Evolutionary conservation across 1,140 invertebrate genomes (phyloP).

Genomic region (Nasonia giraulti): DNA sequence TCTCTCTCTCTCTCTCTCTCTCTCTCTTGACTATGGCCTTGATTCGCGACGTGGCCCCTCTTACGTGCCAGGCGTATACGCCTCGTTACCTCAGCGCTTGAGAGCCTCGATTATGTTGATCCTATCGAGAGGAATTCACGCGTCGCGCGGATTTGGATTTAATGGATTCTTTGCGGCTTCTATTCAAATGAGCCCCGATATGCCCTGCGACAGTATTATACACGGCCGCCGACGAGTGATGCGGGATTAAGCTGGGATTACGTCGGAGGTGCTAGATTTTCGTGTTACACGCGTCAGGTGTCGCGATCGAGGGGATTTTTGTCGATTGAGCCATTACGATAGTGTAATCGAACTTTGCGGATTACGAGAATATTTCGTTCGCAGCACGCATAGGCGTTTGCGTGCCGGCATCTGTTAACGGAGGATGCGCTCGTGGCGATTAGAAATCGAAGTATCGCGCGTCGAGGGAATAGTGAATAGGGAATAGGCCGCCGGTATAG

Average conservation of each 20-base stretch:
- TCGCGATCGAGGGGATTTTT: too few species aligned
- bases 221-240: neutral
- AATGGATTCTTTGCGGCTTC: neutral
- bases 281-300: too few species aligned
- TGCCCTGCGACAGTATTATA: neutral
- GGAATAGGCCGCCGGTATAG: slow-evolving; percentile 5
- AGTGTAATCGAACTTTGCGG: too few species aligned
- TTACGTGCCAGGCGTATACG: neutral
- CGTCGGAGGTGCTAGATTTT: too few species aligned
- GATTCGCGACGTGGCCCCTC: neutral
- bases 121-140: neutral
- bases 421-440: neutral
- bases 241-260: too few species aligned
- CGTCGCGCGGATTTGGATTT: neutral
- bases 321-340: too few species aligned
- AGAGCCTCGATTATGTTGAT: neutral
- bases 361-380: too few species aligned
- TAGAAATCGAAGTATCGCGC: slow-evolving; percentile 32
- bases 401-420: slow-evolving; percentile 33
- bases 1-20: too few species aligned
- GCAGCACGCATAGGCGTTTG: neutral
- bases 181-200: neutral
- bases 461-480: slow-evolving; percentile 1
- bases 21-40: neutral
- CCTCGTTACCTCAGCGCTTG: neutral